Percentiles rank a stretch among this genome's conserved stretches.
Evolutionary conservation across 2,797 vertebrate species (phyloP).

Genomic region (Lutjanus argentimaculatus): DNA sequence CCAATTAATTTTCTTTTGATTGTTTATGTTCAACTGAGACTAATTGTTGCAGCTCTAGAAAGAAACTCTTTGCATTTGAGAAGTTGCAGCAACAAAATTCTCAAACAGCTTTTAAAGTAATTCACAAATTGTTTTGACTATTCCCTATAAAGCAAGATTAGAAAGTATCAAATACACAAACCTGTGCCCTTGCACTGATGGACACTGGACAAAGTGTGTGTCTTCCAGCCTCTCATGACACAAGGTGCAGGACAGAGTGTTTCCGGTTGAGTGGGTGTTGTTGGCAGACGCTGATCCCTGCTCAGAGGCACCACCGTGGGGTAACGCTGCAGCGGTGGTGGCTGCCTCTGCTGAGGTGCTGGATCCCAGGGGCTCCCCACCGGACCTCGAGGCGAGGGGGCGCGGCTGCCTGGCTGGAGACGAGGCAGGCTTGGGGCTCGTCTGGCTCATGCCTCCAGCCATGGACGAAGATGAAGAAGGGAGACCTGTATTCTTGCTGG

Average conservation of each 20-base stretch:
- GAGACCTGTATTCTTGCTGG: slow-evolving; percentile 65
- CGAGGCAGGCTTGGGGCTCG: slow-evolving; percentile 81
- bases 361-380: slow-evolving; percentile 79
- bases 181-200: slow-evolving; percentile 86
- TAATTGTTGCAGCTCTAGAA: background rate
- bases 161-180: slow-evolving; percentile 32
- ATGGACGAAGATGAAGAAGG: slow-evolving; percentile 72
- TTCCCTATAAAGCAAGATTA: fast-evolving
- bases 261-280: slow-evolving; percentile 75
- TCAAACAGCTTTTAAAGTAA: background rate
- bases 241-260: slow-evolving; percentile 86
- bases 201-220: slow-evolving; percentile 87
- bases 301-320: slow-evolving; percentile 81
- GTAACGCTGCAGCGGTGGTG: slow-evolving; percentile 76
- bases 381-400: slow-evolving; percentile 69
- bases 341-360: slow-evolving; percentile 75
- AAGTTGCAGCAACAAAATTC: background rate
- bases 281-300: slow-evolving; percentile 74
- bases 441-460: slow-evolving; percentile 80
- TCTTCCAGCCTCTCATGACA: slow-evolving; percentile 89
- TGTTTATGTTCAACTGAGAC: no score
- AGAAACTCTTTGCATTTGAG: background rate
- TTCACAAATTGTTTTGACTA: background rate
- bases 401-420: slow-evolving; percentile 81
- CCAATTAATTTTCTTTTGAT: no score